A percentile compares a stretch with the other conserved stretches of the same genome.
Conservation (phyloP, 2,113 vertebrate genomes). For the Erythrocercus mccallii region DNA sequence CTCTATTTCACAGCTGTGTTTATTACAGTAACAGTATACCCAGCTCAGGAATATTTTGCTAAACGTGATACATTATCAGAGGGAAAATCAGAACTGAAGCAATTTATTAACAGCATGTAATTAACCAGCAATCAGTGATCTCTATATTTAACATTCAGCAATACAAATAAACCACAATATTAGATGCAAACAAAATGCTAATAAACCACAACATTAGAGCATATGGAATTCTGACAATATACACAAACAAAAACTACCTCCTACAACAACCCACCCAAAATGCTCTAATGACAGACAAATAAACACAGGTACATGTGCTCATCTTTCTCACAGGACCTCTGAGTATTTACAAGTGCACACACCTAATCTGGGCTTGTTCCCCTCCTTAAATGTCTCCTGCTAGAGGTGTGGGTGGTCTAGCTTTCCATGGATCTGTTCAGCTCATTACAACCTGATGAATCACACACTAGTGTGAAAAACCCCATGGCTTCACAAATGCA, state of each 20-base stretch:
- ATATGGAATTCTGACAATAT: not conserved
- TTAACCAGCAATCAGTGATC: not conserved
- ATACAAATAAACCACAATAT: not conserved
- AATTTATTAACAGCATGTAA: not conserved
- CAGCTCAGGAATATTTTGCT: not conserved
- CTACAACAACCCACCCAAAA: not conserved
- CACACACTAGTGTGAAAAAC: not conserved
- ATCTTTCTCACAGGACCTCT: not conserved
- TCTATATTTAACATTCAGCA: not conserved
- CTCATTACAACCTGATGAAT: not conserved
- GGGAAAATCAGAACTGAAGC: not conserved
- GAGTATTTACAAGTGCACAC: not conserved
- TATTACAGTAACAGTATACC: not conserved
- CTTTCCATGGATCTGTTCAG: not conserved
- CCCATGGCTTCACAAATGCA: not conserved
- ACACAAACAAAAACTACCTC: not conserved
- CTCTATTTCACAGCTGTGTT: not conserved
- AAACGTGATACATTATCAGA: not conserved
- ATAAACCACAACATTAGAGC: not conserved
- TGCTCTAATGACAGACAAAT: not conserved
- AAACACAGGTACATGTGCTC: accelerated
- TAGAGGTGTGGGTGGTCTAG: not conserved
- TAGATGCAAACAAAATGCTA: not conserved
- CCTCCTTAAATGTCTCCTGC: not conserved
- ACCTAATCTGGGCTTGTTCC: not conserved